Evolutionary conservation across 2,888 invertebrate species (phyloP).

Genomic region (Microdon myrmicae): DNA sequence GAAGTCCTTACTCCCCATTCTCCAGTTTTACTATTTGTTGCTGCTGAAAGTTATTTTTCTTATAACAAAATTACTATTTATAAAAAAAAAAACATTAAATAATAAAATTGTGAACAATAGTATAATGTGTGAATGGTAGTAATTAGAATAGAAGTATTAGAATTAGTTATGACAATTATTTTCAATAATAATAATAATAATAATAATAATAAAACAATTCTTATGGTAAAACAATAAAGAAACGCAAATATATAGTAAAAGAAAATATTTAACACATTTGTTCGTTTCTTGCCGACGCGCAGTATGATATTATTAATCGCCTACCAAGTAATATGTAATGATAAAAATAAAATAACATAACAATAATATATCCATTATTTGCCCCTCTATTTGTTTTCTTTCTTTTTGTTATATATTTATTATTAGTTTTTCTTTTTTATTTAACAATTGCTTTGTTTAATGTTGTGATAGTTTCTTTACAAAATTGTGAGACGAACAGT

Average conservation of each 20-base stretch:
- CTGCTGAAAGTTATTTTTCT: conserved; percentile 23
- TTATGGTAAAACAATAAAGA: conserved; percentile 48
- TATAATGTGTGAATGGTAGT: conserved; percentile 28
- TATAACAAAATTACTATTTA: conserved; percentile 6
- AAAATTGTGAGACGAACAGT: conserved; percentile 35
- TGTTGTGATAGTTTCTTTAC: not conserved
- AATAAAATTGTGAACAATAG: conserved; percentile 31
- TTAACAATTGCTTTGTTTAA: conserved; percentile 13
- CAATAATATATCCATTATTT: conserved; percentile 22
- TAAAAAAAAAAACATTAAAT: conserved; percentile 40
- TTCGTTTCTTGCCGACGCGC: conserved; percentile 18
- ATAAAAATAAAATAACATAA: conserved; percentile 34
- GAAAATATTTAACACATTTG: conserved; percentile 38
- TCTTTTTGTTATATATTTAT: conserved; percentile 33
- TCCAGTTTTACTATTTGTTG: conserved; percentile 17
- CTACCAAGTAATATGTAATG: conserved; percentile 22
- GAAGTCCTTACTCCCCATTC: conserved; percentile 25
- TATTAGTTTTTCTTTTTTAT: conserved; percentile 3
- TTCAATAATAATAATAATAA: conserved; percentile 51
- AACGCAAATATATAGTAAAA: conserved; percentile 28
- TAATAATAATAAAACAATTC: too few species aligned
- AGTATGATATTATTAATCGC: conserved; percentile 32
- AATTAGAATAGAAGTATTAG: conserved; percentile 42
- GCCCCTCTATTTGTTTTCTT: too few species aligned
- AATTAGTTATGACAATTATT: conserved; percentile 47